Conservation (phyloP, 2,888 invertebrate genomes). For the Eristalinus sepulchralis region DNA sequence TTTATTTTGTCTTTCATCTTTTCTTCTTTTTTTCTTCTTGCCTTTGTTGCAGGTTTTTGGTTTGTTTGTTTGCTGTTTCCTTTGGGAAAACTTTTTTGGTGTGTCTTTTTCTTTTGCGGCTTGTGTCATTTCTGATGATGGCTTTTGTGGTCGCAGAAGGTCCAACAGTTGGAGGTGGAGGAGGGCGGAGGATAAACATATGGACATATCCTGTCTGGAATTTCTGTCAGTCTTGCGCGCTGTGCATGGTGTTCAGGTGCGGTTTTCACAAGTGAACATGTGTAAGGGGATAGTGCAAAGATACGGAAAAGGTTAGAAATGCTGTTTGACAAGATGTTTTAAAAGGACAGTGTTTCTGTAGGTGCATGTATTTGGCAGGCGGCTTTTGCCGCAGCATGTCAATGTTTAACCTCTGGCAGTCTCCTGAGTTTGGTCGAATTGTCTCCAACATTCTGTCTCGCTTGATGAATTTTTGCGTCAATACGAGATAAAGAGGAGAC, state of each 20-base stretch:
- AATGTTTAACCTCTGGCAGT: no score
- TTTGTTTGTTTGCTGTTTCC: constrained; percentile 17
- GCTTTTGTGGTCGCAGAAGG: neutral
- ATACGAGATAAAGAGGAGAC: no score
- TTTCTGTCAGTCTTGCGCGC: constrained; percentile 26
- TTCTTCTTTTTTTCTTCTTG: neutral
- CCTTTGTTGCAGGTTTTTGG: constrained; percentile 10
- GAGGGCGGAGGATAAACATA: constrained; percentile 12
- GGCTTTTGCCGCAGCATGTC: no score
- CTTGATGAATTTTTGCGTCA: no score
- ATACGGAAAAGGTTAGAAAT: neutral
- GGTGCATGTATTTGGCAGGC: no score
- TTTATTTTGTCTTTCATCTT: neutral
- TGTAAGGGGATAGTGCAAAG: neutral
- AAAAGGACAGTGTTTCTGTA: no score
- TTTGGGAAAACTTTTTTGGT: neutral
- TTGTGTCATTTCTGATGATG: constrained; percentile 37
- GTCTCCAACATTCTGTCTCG: no score
- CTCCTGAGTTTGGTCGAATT: no score
- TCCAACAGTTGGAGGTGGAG: constrained; percentile 27
- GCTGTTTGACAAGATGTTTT: neutral
- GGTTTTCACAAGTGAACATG: constrained; percentile 7
- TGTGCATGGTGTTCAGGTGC: constrained; percentile 54
- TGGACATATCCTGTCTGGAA: constrained; percentile 46
- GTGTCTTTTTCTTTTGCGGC: constrained; percentile 25